phyloP scores from a whole-genome alignment of 2,888 invertebrate genomes.

The Diadegma fenestrale region DNA sequence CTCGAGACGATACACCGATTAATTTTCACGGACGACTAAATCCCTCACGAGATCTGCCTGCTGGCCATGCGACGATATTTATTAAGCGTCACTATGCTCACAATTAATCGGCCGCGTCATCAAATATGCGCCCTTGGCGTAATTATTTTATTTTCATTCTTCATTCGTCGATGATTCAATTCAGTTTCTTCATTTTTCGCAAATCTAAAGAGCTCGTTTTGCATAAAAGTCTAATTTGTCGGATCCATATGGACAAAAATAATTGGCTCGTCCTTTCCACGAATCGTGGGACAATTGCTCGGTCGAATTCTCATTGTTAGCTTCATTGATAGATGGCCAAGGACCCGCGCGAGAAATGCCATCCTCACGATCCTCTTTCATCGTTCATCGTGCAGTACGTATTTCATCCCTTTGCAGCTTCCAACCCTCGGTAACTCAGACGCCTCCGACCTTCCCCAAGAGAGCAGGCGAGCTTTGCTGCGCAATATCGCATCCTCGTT shows the following conservation, averaged over 20 bases:
- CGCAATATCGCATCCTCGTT: too few relatives aligned
- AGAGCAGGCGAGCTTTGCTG: too few relatives aligned
- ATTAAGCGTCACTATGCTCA: neutral
- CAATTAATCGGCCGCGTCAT: neutral
- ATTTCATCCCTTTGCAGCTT: too few relatives aligned
- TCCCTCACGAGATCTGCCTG: slow-evolving; percentile 9
- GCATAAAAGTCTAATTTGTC: too few relatives aligned
- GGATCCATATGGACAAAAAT: neutral
- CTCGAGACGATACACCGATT: slow-evolving; percentile 48
- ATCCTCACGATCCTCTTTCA: slow-evolving; percentile 34
- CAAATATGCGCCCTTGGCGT: too few relatives aligned
- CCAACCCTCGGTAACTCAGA: too few relatives aligned
- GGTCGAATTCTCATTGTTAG: slow-evolving; percentile 74
- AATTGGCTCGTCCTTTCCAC: neutral
- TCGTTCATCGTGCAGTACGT: too few relatives aligned
- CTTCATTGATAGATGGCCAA: slow-evolving; percentile 77
- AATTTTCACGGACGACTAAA: slow-evolving; percentile 52
- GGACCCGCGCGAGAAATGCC: slow-evolving; percentile 63
- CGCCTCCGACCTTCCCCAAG: too few relatives aligned
- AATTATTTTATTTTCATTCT: too few relatives aligned
- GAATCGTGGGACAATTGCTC: slow-evolving; percentile 72
- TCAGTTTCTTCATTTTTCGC: too few relatives aligned
- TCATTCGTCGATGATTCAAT: too few relatives aligned
- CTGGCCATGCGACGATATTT: slow-evolving; percentile 12
- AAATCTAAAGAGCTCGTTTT: too few relatives aligned